Evolutionary conservation across 2,113 vertebrate genomes (phyloP).

Genomic region (Montifringilla adamsi): DNA sequence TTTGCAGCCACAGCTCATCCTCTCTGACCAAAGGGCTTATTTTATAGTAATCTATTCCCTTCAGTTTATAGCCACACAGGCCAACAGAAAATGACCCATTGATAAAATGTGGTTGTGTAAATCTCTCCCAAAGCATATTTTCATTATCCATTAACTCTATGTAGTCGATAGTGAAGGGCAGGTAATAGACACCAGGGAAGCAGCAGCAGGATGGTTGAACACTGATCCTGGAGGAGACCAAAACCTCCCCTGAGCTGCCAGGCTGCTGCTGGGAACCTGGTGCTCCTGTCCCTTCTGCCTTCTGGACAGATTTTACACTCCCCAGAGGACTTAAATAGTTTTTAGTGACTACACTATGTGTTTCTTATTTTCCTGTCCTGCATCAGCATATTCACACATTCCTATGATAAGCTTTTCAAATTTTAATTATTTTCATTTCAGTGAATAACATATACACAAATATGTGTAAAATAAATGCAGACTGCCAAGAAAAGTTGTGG

Average conservation of each 20-base stretch:
- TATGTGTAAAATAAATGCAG: background rate
- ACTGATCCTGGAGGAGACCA: background rate
- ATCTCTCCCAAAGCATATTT: background rate
- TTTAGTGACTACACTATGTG: background rate
- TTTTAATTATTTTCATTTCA: background rate
- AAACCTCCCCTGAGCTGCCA: fast-evolving
- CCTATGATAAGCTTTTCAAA: background rate
- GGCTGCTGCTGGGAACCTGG: background rate
- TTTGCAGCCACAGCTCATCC: background rate
- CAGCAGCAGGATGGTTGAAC: background rate
- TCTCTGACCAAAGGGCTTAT: background rate
- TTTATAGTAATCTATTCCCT: background rate
- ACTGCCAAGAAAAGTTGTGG: background rate
- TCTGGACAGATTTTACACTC: background rate
- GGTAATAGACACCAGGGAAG: background rate
- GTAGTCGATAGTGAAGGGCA: background rate
- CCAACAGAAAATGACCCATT: background rate
- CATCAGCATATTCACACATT: fast-evolving
- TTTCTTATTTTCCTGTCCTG: background rate
- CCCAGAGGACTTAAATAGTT: background rate
- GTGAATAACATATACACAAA: background rate
- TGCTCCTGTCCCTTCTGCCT: background rate
- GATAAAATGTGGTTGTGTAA: background rate
- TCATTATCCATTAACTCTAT: background rate
- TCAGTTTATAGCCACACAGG: background rate